phyloP scores from a whole-genome alignment of 23 tunicate species.

The Phallusia fumigata region DNA sequence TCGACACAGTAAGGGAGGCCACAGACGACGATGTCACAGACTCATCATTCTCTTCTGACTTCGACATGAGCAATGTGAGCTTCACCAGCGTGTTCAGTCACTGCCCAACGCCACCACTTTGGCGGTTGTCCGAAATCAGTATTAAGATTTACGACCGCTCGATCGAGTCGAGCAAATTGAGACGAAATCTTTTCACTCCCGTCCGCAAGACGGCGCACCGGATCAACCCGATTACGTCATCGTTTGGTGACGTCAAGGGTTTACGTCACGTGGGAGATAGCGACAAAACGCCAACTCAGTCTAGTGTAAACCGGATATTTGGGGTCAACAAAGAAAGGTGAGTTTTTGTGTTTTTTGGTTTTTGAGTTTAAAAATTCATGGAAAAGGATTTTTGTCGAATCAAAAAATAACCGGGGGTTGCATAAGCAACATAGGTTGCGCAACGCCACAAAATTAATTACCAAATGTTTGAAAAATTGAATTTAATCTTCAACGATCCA shows the following conservation, averaged over 20 bases:
- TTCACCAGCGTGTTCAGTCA: slow-evolving; percentile 5
- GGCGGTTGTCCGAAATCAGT: not conserved
- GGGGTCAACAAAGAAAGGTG: not conserved
- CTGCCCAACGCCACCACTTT: not conserved
- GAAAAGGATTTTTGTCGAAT: too few relatives aligned
- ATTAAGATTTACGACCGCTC: not conserved
- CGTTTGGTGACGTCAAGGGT: not conserved
- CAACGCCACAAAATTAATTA: too few relatives aligned
- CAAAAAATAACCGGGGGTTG: too few relatives aligned
- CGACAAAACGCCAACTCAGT: not conserved
- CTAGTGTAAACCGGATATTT: not conserved
- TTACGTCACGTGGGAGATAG: not conserved
- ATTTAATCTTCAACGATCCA: too few relatives aligned
- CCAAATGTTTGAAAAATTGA: too few relatives aligned
- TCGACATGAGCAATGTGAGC: slow-evolving; percentile 3
- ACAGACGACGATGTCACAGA: not conserved
- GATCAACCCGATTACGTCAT: not conserved
- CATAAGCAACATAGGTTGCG: too few relatives aligned
- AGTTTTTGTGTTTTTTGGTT: not conserved
- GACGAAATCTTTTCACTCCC: not conserved
- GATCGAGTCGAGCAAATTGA: not conserved
- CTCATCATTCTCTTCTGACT: not conserved
- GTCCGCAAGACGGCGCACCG: not conserved
- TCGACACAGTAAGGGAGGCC: not conserved
- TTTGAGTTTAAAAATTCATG: too few relatives aligned